These are phyloP conservation scores for Terebella lapidaria DNA, from an alignment of 2,888 invertebrate genomes.

Conservation along the genomic window DNA sequence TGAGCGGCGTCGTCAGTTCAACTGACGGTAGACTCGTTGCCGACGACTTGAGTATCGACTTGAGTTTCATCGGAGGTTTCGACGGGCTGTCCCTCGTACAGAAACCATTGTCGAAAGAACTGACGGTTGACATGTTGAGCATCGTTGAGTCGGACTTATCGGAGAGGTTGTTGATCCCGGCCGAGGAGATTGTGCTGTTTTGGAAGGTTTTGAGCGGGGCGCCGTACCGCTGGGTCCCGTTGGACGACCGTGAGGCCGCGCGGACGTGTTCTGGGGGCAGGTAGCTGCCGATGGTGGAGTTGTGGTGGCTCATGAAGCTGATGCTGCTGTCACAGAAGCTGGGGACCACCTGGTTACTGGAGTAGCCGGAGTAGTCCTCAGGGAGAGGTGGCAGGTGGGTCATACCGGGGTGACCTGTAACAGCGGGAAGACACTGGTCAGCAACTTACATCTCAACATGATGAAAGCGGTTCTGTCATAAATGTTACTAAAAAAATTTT, in stretches of 20 bases:
- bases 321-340: not conserved
- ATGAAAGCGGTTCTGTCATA: too few species aligned
- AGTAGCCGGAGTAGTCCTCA: not conserved
- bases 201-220: not conserved
- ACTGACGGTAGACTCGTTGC: not conserved
- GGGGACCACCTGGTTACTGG: conserved; percentile 3
- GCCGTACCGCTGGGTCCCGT: not conserved
- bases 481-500: too few species aligned
- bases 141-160: not conserved
- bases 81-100: not conserved
- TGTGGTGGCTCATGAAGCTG: not conserved
- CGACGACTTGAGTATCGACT: not conserved
- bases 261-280: not conserved
- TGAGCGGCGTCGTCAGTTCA: not conserved
- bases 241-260: not conserved
- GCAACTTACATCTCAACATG: too few species aligned
- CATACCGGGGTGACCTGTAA: too few species aligned
- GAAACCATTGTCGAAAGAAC: not conserved
- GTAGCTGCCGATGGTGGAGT: not conserved
- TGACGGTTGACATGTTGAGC: not conserved
- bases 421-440: too few species aligned
- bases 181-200: not conserved
- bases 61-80: not conserved
- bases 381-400: not conserved
- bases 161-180: not conserved